Evolutionary conservation across 1,140 invertebrate genomes (phyloP).

Genomic region (Lepeophtheirus salmonis): DNA sequence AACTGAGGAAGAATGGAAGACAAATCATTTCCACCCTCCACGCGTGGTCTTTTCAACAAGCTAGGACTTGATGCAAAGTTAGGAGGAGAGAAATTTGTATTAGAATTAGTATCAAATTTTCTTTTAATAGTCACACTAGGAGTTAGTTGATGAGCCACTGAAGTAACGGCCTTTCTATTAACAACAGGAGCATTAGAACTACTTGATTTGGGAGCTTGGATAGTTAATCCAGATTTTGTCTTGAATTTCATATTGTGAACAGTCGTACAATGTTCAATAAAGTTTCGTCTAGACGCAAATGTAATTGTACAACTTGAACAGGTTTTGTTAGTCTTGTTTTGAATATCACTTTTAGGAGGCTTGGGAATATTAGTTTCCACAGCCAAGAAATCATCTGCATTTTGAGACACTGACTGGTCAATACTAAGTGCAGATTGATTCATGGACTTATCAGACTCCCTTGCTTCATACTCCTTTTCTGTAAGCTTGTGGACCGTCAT

Average conservation of each 20-base stretch:
- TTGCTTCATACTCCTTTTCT: constrained; percentile 12
- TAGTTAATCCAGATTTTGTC: constrained; percentile 10
- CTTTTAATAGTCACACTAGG: not conserved
- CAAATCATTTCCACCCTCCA: not conserved
- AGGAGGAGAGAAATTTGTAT: not conserved
- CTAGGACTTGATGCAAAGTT: not conserved
- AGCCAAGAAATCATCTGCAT: no score
- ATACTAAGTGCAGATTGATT: not conserved
- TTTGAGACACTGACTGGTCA: not conserved
- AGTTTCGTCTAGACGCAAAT: constrained; percentile 7
- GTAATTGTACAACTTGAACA: constrained; percentile 12
- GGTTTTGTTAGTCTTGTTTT: constrained; percentile 11
- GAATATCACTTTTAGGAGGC: constrained; percentile 11
- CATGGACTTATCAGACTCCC: not conserved
- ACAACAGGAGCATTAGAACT: not conserved
- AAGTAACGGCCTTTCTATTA: not conserved
- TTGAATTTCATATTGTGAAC: constrained; percentile 16
- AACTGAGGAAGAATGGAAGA: not conserved
- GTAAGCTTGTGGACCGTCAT: constrained; percentile 14
- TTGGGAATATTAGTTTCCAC: not conserved
- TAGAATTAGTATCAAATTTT: not conserved
- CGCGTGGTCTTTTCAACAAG: not conserved
- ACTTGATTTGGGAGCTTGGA: not conserved
- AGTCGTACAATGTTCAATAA: constrained; percentile 13
- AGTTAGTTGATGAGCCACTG: not conserved